Conservation (phyloP, 92 coral and sea anemone genomes). For the Meandrina meandrites region DNA sequence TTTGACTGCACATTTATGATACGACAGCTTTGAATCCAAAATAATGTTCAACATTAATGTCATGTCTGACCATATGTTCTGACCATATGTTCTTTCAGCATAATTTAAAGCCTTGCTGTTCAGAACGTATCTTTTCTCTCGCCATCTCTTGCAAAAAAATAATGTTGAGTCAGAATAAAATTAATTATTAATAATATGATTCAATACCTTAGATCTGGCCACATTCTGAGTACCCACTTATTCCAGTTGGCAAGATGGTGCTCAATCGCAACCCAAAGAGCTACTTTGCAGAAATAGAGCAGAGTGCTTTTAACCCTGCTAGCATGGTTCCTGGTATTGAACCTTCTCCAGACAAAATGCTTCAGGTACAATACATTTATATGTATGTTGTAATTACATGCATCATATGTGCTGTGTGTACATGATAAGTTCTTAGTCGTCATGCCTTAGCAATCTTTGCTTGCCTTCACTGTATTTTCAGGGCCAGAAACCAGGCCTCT, state of each 20-base stretch:
- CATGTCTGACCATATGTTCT: too few relatives aligned
- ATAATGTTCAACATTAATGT: too few relatives aligned
- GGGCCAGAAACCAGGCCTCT: too few relatives aligned
- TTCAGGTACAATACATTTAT: slow-evolving; percentile 66
- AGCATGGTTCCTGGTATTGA: slow-evolving; percentile 97
- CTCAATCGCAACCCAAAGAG: slow-evolving; percentile 91
- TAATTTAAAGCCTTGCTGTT: too few relatives aligned
- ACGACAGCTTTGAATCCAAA: too few relatives aligned
- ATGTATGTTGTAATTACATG: background rate
- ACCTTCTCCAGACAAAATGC: slow-evolving; percentile 97
- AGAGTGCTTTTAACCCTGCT: slow-evolving; percentile 96
- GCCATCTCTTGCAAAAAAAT: background rate
- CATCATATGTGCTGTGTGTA: too few relatives aligned
- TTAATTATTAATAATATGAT: background rate
- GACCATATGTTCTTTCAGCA: too few relatives aligned
- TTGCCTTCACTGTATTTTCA: too few relatives aligned
- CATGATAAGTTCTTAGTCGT: too few relatives aligned
- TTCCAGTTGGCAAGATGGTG: slow-evolving; percentile 95
- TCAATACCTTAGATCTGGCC: slow-evolving; percentile 81
- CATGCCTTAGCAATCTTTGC: too few relatives aligned
- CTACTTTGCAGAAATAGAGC: slow-evolving; percentile 98
- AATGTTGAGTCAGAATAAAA: background rate
- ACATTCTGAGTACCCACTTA: slow-evolving; percentile 84
- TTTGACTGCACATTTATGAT: too few relatives aligned
- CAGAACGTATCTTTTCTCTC: background rate